Base-by-base conservation (phyloP, 2,113 vertebrate species). In the Chaetodon trifascialis region DNA sequence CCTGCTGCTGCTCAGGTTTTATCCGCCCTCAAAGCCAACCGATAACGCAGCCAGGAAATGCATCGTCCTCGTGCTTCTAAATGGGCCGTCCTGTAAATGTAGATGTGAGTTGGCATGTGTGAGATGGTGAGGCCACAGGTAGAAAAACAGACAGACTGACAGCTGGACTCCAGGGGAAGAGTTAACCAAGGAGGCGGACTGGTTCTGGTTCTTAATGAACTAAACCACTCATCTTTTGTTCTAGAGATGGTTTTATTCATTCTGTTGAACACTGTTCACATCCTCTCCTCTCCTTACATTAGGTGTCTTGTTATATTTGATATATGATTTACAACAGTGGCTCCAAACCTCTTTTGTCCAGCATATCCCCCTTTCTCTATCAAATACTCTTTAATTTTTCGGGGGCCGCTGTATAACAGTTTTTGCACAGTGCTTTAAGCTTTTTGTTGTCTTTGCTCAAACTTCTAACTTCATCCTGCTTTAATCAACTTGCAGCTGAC, bases 101-200 rank as follows among this genome's bases (percentile, higher is more conserved):
- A 54, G 34, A 80, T 69, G 34, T 64, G 81, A 85, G 59, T 2
- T 78, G 70, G 75, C 25, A 30, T 21, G 40, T 23, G 42, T 76
- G 65, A 55, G 58, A 76, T 7, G 6, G 30, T 59, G 54, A 34
- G 21, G 76, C 60, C 66, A 3, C 30, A 30, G 47, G 15, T 76
- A 9, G 0, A 69, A 40, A 63, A 60, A 60, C 51, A 79, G 19
- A 44, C 54, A 15, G 63, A 62, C 52, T 72, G 74, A 88, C 67
- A 72, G 64, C 71, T 70, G 46, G 6, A 44, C 64, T 79, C 4
- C 51, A 34, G 7, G 47, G 60, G 8, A 71, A 65, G 55, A 58
- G 44, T 42, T 0, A 44, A 52, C 3, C 12, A 38, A 19, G n/a
- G n/a, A n/a, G n/a, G n/a, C n/a, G n/a, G n/a, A n/a, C n/a, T n/a